phyloP scores from a whole-genome alignment of 2,113 vertebrate species.

The Colistium nudipinnis region DNA sequence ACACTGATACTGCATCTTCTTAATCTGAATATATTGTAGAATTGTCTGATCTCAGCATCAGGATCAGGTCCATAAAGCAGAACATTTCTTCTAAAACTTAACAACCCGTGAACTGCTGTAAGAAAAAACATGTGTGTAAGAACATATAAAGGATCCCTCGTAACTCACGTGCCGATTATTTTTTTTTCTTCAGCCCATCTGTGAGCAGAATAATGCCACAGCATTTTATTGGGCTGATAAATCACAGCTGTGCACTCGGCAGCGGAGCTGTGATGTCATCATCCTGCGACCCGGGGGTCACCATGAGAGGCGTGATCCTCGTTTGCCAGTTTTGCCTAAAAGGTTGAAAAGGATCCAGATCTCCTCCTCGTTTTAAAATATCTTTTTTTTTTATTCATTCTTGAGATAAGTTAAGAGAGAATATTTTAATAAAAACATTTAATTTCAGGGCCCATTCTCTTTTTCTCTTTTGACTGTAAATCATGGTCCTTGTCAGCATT shows the following conservation, averaged over 20 bases:
- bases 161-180: constrained; percentile 55
- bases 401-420: too few species aligned
- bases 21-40: constrained; percentile 45
- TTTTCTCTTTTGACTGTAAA: too few species aligned
- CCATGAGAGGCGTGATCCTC: constrained; percentile 5
- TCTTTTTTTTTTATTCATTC: too few species aligned
- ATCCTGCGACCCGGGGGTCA: too few species aligned
- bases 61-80: constrained; percentile 57
- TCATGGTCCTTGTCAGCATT: not conserved
- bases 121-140: constrained; percentile 19
- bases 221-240: constrained; percentile 62
- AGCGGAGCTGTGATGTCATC: too few species aligned
- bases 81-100: constrained; percentile 51
- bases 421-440: too few species aligned
- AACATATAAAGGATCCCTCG: constrained; percentile 10
- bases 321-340: constrained; percentile 33
- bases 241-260: constrained; percentile 45
- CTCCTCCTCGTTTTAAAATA: too few species aligned
- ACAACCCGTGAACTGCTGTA: constrained; percentile 49
- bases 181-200: constrained; percentile 41
- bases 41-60: constrained; percentile 26
- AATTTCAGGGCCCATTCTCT: not conserved
- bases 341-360: constrained; percentile 18
- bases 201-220: constrained; percentile 51
- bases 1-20: constrained; percentile 45